Base-by-base conservation (phyloP, 2,888 invertebrate species). In the Pseudococcus viburni region DNA sequence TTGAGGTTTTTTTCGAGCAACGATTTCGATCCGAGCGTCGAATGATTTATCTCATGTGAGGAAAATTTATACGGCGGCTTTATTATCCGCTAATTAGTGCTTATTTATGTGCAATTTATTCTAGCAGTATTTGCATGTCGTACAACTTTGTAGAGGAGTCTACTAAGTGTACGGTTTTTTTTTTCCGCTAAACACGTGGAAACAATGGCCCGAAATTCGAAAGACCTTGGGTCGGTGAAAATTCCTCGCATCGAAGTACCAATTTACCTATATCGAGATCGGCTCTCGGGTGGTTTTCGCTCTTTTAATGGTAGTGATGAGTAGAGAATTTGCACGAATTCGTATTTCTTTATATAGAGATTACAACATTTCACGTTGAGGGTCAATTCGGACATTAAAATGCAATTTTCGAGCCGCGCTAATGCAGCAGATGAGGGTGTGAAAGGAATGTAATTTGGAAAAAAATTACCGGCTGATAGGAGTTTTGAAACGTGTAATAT, bases 51-150 rank as follows among this genome's bases (percentile, higher is more conserved):
- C 68, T 59, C 55, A 64, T 64, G 19, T 7, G 64, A 1, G 64
- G 5, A 73, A 73, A 73, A 73, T 33, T 73, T 73, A 73, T 73
- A 73, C 73, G 6, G 6, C 33, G 17, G 73, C 33, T 73, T 33
- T 73, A 83, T 83, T 83, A 83, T 83, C 33, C 80, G 80, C 80
- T 83, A 83, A 83, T 83, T 83, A 83, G 80, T 46, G 80, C 80
- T 83, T 83, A 83, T 83, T 83, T 83, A 83, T 83, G 80, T 42
- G 80, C 80, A 83, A 83, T 83, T 83, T 83, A 83, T 83, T 46
- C 80, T 80, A 19, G 80, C 11, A 46, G 19, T 83, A 83, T 83
- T 83, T 83, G 80, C 80, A 83, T 73, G 73, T 19, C 80, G 80
- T 42, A 83, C 80, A 83, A 83, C 46, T 46, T 83, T 83, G 80